Conservation (phyloP, 2,797 vertebrate species). For the Toxotes lorentzi region DNA sequence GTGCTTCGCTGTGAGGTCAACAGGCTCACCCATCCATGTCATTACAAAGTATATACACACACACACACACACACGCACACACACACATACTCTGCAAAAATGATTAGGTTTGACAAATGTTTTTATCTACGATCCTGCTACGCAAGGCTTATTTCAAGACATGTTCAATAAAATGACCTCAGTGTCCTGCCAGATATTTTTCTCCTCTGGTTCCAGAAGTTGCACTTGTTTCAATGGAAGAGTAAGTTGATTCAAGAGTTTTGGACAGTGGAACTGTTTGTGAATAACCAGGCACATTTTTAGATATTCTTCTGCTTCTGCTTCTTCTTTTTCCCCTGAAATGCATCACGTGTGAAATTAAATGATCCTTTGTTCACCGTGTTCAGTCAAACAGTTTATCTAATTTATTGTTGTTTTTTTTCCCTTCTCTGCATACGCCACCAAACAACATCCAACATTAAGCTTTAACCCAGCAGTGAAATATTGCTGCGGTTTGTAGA, state of each 20-base stretch:
- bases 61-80: slow-evolving; percentile 30
- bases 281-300: background rate
- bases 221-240: slow-evolving; percentile 29
- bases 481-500: slow-evolving; percentile 3
- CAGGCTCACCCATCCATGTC: slow-evolving; percentile 66
- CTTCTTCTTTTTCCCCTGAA: background rate
- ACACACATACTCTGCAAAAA: slow-evolving; percentile 49
- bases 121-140: slow-evolving; percentile 40
- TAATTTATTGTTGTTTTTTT: slow-evolving; percentile 3
- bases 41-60: slow-evolving; percentile 60
- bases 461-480: slow-evolving; percentile 15
- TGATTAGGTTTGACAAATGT: slow-evolving; percentile 56
- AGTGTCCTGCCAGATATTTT: slow-evolving; percentile 29
- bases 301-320: slow-evolving; percentile 8
- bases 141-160: slow-evolving; percentile 44
- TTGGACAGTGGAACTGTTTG: background rate
- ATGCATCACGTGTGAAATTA: background rate
- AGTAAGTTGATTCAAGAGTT: background rate
- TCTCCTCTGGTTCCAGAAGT: slow-evolving; percentile 18
- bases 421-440: background rate
- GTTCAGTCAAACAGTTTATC: background rate
- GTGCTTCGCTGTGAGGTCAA: slow-evolving; percentile 69
- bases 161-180: slow-evolving; percentile 37
- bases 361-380: background rate
- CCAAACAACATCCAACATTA: background rate